Conservation (phyloP, 2,888 invertebrate genomes). For the Acanthococcus lagerstroemiae region DNA sequence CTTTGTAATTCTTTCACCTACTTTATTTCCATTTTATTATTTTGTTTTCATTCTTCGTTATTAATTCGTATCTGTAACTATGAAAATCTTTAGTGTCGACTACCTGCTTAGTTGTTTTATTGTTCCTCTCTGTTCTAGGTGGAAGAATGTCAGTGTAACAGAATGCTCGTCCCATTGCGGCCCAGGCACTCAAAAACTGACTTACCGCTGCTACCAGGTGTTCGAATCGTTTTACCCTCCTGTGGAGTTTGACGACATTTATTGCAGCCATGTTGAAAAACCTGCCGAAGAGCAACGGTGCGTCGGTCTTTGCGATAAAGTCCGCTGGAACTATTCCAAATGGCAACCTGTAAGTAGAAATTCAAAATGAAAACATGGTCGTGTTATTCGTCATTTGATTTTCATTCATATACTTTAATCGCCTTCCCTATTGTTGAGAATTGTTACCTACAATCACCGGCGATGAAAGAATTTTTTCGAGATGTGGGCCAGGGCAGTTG, state of each 20-base stretch:
- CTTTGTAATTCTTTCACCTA: no score
- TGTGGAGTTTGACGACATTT: conserved; percentile 40
- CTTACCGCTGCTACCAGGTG: conserved; percentile 51
- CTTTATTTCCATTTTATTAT: no score
- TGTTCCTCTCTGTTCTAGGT: conserved; percentile 42
- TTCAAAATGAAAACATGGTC: no score
- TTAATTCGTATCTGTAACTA: no score
- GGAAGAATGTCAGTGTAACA: conserved; percentile 49
- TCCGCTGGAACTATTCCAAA: conserved; percentile 59
- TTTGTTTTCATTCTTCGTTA: no score
- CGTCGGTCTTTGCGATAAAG: conserved; percentile 53
- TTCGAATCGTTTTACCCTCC: conserved; percentile 33
- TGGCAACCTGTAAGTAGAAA: conserved; percentile 54
- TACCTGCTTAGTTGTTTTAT: no score
- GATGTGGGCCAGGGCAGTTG: no score
- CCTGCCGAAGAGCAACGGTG: conserved; percentile 49
- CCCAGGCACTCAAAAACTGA: conserved; percentile 50
- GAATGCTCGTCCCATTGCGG: conserved; percentile 65
- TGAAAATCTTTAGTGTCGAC: no score
- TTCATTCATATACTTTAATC: no score
- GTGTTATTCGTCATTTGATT: background rate
- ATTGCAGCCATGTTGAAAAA: conserved; percentile 45
- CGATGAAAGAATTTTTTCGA: no score
- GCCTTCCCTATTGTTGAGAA: no score
- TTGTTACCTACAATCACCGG: no score